Percentiles rank a stretch among this genome's conserved stretches.
These are phyloP conservation scores for Cololabis saira DNA, from an alignment of 2,113 vertebrate species.

Conservation along the genomic window DNA sequence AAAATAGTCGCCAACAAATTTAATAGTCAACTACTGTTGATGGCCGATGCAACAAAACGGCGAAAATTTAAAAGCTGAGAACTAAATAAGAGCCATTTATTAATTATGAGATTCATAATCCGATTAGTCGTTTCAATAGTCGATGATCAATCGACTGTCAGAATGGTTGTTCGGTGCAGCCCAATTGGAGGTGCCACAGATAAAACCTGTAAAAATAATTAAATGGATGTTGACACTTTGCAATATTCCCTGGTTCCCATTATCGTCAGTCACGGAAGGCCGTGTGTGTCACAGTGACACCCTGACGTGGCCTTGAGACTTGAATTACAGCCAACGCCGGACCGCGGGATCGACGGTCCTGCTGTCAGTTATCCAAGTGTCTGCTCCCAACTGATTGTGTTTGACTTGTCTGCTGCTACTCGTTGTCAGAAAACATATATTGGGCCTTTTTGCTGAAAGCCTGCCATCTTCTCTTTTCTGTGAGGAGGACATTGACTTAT, in stretches of 20 bases:
- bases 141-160: too few species aligned
- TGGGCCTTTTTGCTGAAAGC: constrained; percentile 3
- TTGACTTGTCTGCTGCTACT: constrained; percentile 50
- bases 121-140: not conserved
- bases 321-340: constrained; percentile 38
- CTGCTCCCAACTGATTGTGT: constrained; percentile 52
- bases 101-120: too few species aligned
- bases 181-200: not conserved
- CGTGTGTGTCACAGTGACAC: constrained; percentile 44
- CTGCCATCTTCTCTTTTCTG: constrained; percentile 13
- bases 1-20: too few species aligned
- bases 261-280: constrained; percentile 31
- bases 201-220: constrained; percentile 19
- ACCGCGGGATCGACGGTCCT: constrained; percentile 20
- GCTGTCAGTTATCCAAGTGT: constrained; percentile 43
- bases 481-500: constrained; percentile 1
- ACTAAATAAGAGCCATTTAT: too few species aligned
- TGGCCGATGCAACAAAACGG: too few species aligned
- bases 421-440: constrained; percentile 48
- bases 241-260: constrained; percentile 36
- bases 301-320: constrained; percentile 26
- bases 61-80: too few species aligned
- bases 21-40: too few species aligned
- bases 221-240: constrained; percentile 35
- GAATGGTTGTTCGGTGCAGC: too few species aligned